phyloP scores from a whole-genome alignment of 2,888 invertebrate genomes.

The Trichacis sp. region DNA sequence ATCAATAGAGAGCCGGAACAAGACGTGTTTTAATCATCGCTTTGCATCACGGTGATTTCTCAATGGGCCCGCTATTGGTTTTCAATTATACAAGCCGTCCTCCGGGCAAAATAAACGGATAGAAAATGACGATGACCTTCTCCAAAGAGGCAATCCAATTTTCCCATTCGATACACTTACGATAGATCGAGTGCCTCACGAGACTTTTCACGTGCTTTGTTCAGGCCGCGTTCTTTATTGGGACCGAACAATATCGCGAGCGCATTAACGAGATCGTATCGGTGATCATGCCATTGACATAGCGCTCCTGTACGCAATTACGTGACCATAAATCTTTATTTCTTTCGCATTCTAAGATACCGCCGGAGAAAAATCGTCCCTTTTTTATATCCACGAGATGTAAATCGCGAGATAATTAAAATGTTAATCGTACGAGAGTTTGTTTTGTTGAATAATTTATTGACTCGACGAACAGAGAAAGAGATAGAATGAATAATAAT shows the following conservation, averaged over 20 bases:
- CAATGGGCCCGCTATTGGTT: slow-evolving; percentile 19
- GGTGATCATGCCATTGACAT: slow-evolving; percentile 8
- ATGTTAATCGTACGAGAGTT: background rate
- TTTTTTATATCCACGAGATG: background rate
- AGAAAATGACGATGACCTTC: slow-evolving; percentile 35
- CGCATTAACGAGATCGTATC: slow-evolving; percentile 20
- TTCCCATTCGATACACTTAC: slow-evolving; percentile 11
- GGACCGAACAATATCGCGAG: slow-evolving; percentile 14
- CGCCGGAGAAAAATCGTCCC: background rate
- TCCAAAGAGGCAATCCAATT: slow-evolving; percentile 23
- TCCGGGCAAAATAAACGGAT: slow-evolving; percentile 27
- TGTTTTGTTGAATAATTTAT: too few relatives aligned
- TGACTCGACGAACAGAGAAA: background rate
- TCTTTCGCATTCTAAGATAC: background rate
- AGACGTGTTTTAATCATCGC: slow-evolving; percentile 35
- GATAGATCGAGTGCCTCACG: slow-evolving; percentile 7
- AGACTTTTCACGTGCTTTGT: slow-evolving; percentile 21
- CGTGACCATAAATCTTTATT: background rate
- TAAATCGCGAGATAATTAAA: slow-evolving; percentile 3
- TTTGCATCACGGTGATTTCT: slow-evolving; percentile 30
- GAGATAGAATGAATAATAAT: background rate
- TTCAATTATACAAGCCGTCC: slow-evolving; percentile 26
- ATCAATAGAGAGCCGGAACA: slow-evolving; percentile 43
- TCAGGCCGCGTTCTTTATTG: slow-evolving; percentile 19
- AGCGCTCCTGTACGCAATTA: slow-evolving; percentile 2